Evolutionary conservation across 2,888 invertebrate species (phyloP).

Genomic region (Malthinus flaveolus): DNA sequence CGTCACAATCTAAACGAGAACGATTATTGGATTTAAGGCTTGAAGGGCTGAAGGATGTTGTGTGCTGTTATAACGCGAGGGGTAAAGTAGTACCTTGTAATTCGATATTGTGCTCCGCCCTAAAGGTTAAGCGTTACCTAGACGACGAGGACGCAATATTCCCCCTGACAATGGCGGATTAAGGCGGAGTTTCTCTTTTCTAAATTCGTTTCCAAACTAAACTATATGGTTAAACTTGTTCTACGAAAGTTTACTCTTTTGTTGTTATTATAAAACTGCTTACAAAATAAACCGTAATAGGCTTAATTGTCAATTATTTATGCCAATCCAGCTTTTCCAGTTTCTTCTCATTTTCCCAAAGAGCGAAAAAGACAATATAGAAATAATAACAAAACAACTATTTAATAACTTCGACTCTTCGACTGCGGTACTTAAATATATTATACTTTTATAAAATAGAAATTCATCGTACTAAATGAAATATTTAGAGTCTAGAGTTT

Average conservation of each 20-base stretch:
- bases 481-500: not conserved
- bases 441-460: too few relatives aligned
- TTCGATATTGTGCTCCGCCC: constrained; percentile 47
- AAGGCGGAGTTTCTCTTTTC: constrained; percentile 30
- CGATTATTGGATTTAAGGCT: constrained; percentile 52
- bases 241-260: constrained; percentile 26
- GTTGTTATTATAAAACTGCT: not conserved
- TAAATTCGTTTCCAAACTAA: constrained; percentile 29
- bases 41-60: constrained; percentile 30
- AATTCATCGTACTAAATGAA: too few relatives aligned
- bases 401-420: too few relatives aligned
- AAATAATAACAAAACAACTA: not conserved
- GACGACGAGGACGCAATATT: constrained; percentile 34
- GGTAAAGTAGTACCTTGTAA: constrained; percentile 35
- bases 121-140: constrained; percentile 47
- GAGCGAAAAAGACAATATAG: not conserved
- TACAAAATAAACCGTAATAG: not conserved
- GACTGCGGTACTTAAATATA: too few relatives aligned
- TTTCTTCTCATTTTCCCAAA: too few relatives aligned
- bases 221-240: constrained; percentile 29
- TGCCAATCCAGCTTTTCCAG: too few relatives aligned
- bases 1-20: constrained; percentile 51
- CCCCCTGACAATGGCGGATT: constrained; percentile 47
- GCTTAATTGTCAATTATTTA: too few relatives aligned
- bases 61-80: constrained; percentile 19